A percentile compares a stretch with the other conserved stretches of the same genome.
Conservation (phyloP, 2,113 vertebrate species). For the Vulpes ferrilata region DNA sequence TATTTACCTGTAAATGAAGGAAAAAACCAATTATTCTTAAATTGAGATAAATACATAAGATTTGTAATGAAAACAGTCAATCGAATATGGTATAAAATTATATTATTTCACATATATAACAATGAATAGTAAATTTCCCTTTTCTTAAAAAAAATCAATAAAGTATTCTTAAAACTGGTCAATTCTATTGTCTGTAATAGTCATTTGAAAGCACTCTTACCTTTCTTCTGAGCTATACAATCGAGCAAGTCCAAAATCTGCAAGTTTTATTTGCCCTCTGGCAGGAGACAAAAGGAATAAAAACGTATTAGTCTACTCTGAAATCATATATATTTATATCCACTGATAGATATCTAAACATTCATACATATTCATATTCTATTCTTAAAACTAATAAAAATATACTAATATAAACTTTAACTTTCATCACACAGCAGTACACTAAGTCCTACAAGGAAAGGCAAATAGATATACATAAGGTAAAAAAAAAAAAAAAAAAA, state of each 20-base stretch:
- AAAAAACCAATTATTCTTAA: constrained; percentile 47
- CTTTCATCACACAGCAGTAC: neutral
- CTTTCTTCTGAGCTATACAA: constrained; percentile 94
- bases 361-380: constrained; percentile 16
- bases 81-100: neutral
- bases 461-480: neutral
- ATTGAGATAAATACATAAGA: neutral
- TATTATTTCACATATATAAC: neutral
- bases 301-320: constrained; percentile 50
- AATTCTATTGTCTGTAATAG: neutral
- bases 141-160: constrained; percentile 21
- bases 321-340: neutral
- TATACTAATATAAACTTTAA: neutral
- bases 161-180: neutral
- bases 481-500: neutral
- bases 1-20: neutral
- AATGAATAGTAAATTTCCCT: neutral
- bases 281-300: constrained; percentile 83
- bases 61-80: constrained; percentile 51
- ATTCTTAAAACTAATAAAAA: constrained; percentile 2
- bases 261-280: constrained; percentile 94
- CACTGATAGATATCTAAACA: neutral
- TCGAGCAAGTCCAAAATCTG: constrained; percentile 93
- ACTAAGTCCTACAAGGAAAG: neutral
- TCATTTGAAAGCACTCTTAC: constrained; percentile 84